Evolutionary conservation across 2,888 invertebrate genomes (phyloP), one percentile per base, ranked within the genome.

Genomic region (Hypsopygia costalis): DNA sequence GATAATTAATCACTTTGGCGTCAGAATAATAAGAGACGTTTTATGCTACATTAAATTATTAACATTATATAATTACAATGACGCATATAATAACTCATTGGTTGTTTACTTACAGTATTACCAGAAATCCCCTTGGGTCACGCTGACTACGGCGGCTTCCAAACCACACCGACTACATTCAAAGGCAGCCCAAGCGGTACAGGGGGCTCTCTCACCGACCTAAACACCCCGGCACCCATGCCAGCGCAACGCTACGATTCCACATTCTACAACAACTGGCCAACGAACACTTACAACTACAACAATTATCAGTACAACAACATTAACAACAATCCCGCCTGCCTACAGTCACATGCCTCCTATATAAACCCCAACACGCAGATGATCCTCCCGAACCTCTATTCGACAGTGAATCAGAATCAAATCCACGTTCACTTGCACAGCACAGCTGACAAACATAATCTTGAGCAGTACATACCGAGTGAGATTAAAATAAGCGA

Each of bases 401-500:
- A 95, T 73, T 95, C 95, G 30, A 95, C 95, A 12, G 95, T 95
- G 39, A 95, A 95, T 70, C 95, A 95, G 76, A 95, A 95, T 74
- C 95, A 95, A 87, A 95, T 95, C 46, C 95, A 96, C 67, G 90
- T 95, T 11, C 95, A 95, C 62, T 75, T 94, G 20, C 95, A 95
- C 73, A 92, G 92, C 36, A 83, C 91, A 10, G 80, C 89, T 4
- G 93, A 93, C 38, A 93, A 93, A 69, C 77, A 92, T 51, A 92
- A 92, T 51, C 57, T 92, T 51, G 93, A 93, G 52, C 93, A 93
- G 63, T 93, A 91, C 52, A 79, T 92, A 46, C 90, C 91, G 34
- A 81, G 87, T 49, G 90, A 91, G 57, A 83, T 92, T 34, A 91
- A 92, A 58, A 91, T 92, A 40, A 91, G 92, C 51, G 91, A 92